Base-by-base conservation (phyloP, 2,888 invertebrate species). In the Villa cingulata region DNA sequence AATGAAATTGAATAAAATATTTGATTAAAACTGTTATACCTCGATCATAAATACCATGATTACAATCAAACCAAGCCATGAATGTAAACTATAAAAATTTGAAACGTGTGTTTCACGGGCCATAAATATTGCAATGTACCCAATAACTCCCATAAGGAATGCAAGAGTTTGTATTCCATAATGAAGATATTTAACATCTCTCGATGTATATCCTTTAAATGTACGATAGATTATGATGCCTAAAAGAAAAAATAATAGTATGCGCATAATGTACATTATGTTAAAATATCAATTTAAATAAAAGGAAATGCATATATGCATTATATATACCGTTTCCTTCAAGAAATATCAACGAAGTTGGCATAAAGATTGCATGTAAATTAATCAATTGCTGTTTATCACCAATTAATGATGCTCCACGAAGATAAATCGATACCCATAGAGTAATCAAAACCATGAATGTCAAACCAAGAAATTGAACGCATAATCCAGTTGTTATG, bases 61-160 rank as follows among this genome's bases (percentile, higher is more conserved):
- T 36, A 36, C 36, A 29, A 46, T 36, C 23, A 46, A 36, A 15
- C 46, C 46, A 12, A 46, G 41, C 46, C 46, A 46, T 16, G 46
- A 40, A 37, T 46, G 46, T n/a, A 36, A 36, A 20, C 46, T 46
- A 14, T 46, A 46, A 27, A 41, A 46, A 41, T 46, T 40, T 23
- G 40, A 20, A 17, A 19, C 18, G 9, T 37, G 23, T n/a, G 15
- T n/a, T 17, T n/a, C n/a, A 5, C 20, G 36, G 23, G 19, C 34
- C 14, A 15, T 10, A 10, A 19, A 10, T 4, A 23, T 19, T 43
- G 17, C 12, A 20, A 3, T n/a, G 7, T 15, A 14, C 5, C 46
- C 46, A 41, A 46, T 2, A 5, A 41, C 23, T 10, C 36, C 18
- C 3, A 46, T 19, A 37, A 46, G 10, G 7, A 46, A 19, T 7